phyloP scores from a whole-genome alignment of 2,797 vertebrate species.

The Ispidina picta region DNA sequence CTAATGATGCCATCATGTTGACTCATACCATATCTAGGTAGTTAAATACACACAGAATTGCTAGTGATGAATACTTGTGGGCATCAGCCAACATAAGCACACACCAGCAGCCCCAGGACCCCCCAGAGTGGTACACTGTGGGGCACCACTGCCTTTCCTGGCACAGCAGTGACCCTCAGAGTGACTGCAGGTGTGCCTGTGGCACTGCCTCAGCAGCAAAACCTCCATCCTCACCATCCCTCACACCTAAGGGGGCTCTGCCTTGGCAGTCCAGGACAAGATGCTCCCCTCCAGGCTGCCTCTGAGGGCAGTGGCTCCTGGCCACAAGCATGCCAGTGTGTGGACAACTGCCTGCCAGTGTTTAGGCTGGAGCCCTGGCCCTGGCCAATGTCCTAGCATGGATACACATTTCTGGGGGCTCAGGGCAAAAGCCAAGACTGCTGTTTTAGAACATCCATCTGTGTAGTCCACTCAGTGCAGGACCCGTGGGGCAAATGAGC shows the following conservation, averaged over 20 bases:
- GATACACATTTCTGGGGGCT: neutral
- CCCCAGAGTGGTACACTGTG: rapidly evolving
- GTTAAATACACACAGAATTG: neutral
- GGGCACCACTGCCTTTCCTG: neutral
- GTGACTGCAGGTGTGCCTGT: rapidly evolving
- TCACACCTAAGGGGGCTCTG: neutral
- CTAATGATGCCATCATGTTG: neutral
- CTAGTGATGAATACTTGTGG: neutral
- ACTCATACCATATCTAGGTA: neutral
- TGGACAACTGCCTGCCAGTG: neutral
- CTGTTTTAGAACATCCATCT: neutral
- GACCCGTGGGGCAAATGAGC: neutral
- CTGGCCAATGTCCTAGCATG: no score
- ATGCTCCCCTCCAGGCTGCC: neutral
- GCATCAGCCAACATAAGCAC: rapidly evolving
- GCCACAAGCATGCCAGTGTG: rapidly evolving
- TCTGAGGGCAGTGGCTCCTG: neutral
- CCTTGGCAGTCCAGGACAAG: neutral
- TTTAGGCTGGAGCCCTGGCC: rapidly evolving
- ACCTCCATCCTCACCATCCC: neutral
- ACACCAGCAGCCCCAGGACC: rapidly evolving
- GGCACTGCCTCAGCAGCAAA: neutral
- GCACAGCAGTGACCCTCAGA: neutral
- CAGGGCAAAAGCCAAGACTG: neutral
- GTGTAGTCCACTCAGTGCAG: neutral